Percentiles rank a stretch among this genome's conserved stretches.
Conservation (phyloP, 2,113 vertebrate genomes). For the Xiphophorus couchianus region DNA sequence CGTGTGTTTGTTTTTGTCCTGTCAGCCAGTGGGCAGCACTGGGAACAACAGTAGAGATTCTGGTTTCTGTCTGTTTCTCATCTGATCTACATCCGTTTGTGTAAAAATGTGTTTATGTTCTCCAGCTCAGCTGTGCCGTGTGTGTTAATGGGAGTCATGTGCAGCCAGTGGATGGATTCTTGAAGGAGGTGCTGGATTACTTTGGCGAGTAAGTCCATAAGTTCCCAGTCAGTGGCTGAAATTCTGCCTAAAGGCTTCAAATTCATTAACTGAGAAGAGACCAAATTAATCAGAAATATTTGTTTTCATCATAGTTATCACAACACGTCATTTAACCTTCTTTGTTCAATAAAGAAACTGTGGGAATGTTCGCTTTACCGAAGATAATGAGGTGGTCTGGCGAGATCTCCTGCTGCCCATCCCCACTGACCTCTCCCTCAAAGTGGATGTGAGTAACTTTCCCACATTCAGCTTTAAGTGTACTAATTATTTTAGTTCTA, state of each 20-base stretch:
- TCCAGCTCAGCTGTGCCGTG: slow-evolving; percentile 59
- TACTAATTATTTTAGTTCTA: too few relatives aligned
- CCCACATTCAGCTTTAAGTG: neutral
- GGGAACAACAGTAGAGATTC: neutral
- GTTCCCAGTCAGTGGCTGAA: neutral
- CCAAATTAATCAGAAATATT: too few relatives aligned
- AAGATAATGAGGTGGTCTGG: slow-evolving; percentile 64
- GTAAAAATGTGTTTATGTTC: neutral
- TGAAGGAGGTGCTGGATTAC: neutral
- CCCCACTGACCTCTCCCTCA: slow-evolving; percentile 64
- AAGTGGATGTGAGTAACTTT: slow-evolving; percentile 72
- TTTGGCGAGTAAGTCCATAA: slow-evolving; percentile 13
- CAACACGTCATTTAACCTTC: neutral
- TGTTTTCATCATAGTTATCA: neutral
- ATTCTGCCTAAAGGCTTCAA: too few relatives aligned
- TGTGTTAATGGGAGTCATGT: slow-evolving; percentile 61
- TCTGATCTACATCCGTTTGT: neutral
- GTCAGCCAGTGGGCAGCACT: neutral
- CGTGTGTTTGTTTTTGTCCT: too few relatives aligned
- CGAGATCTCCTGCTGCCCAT: slow-evolving; percentile 73
- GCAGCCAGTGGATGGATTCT: slow-evolving; percentile 15
- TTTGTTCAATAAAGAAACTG: slow-evolving; percentile 51
- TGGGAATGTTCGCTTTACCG: slow-evolving; percentile 46
- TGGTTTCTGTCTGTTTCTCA: neutral
- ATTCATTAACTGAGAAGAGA: too few relatives aligned